These are phyloP conservation scores for Andrena camellia DNA, from an alignment of 2,888 invertebrate species.

Conservation along the genomic window DNA sequence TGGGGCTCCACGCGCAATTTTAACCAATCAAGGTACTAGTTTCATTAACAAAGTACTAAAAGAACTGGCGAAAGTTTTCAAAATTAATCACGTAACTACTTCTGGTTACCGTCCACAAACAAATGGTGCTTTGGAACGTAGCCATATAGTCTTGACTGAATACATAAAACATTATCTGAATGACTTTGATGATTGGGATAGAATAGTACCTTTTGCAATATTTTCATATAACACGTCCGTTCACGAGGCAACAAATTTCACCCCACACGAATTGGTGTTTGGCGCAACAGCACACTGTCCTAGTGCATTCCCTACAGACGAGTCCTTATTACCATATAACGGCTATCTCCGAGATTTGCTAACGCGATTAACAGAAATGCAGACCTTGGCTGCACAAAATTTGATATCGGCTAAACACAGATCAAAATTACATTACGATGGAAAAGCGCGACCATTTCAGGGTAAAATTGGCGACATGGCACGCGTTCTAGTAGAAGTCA, in stretches of 20 bases:
- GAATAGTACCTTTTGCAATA: not conserved
- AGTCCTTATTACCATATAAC: not conserved
- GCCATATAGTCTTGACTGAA: not conserved
- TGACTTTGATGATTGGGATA: not conserved
- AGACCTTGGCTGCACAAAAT: not conserved
- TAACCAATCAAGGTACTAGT: conserved; percentile 8
- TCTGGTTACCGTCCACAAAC: too few relatives aligned
- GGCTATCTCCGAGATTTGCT: not conserved
- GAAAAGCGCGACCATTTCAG: not conserved
- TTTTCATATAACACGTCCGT: not conserved
- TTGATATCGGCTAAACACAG: not conserved
- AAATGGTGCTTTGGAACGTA: too few relatives aligned
- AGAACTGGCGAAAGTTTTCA: not conserved
- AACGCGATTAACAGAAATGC: not conserved
- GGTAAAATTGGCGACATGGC: conserved; percentile 15
- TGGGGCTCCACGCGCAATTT: not conserved
- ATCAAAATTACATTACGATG: not conserved
- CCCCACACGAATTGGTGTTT: not conserved
- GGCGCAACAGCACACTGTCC: not conserved
- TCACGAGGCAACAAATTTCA: conserved; percentile 5
- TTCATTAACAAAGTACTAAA: not conserved
- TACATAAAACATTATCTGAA: not conserved
- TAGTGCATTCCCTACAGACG: not conserved
- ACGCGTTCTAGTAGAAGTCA: not conserved
- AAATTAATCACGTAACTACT: not conserved